Evolutionary conservation across 1,140 invertebrate species (phyloP), one percentile per base, ranked within the genome.

Genomic region (Bombus turneri): DNA sequence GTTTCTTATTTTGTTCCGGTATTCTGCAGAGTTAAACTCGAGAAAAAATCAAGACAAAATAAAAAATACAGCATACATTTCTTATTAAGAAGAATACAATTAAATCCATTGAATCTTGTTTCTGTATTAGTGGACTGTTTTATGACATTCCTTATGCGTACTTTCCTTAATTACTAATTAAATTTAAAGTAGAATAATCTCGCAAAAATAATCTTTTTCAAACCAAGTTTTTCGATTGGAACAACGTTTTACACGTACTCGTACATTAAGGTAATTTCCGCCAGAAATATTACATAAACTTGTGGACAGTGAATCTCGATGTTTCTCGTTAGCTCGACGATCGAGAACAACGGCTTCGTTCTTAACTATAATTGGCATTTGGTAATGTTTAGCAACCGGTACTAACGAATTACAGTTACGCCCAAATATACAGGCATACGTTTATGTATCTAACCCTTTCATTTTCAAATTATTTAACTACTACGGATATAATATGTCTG

Each of bases 301-400:
- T 25, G 47, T 41, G 64, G 10, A 76, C 75, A 34, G n/a, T 62
- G 57, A 57, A 72, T 73, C 34, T 62, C 41, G 43, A 73, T 85
- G 83, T 85, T 85, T 74, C 77, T 85, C 71, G 83, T 68, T 73
- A 39, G 83, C 76, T 85, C 83, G 34, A 78, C 43, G 59, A 81
- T 81, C 69, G 69, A 85, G 83, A 57, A 81, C 83, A 85, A 62
- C 53, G 34, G 69, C 83, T 85, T 85, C 83, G 41, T 71, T 66
- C 68, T 81, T 66, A 28, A 57, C 25, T 25, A 8, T 64, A 34
- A 57, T 64, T 57, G n/a, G n/a, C 34, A 37, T 41, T 83, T 53
- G 13, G 18, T 69, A 68, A 57, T 34, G 28, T 53, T 34, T 66
- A 43, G 10, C 34, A 4, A 25, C 10, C 15, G 10, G 12, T 15